Evolutionary conservation across 2,797 vertebrate genomes (phyloP), one percentile per base, ranked within the genome.

Genomic region (Poecilia wingei): DNA sequence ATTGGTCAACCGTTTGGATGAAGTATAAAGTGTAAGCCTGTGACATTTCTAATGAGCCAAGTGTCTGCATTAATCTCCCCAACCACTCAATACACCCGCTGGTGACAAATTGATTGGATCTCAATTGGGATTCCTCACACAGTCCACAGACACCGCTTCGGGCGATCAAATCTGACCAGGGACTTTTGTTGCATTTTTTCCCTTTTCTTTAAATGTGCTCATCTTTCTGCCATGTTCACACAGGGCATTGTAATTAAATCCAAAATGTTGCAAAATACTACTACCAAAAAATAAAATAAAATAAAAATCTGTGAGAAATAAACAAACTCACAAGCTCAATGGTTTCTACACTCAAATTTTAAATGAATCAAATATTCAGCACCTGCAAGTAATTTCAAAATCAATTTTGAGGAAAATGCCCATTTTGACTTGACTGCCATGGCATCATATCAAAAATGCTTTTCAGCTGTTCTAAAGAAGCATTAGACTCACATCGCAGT

Each of bases 31-130:
- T 36, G 49, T 69, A 75, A 82, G 57, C 3, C 28, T 43, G 28
- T 80, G 76, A 76, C 69, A 78, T 83, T 82, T 71, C 45, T 77
- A 80, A 79, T 74, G 73, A 76, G 57, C 49, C 72, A 75, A 57
- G 57, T 61, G 75, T 47, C 66, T 41, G 69, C 77, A 77, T 81
- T 76, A 81, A 79, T 87, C 74, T 75, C 39, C 28, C 31, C 12
- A 0, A 39, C 33, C 39, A 43, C 49, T 87, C 79, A 39, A 78
- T 82, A 78, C 57, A 64, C 39, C 64, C 66, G 36, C 78, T 57
- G 75, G 76, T 53, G 64, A 73, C 70, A 12, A 76, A 78, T 55
- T 80, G 82, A 78, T 73, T 49, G 13, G 53, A 66, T 31, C 45
- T 78, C 73, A 53, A 4, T 59, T 36, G 69, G 47, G 45, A 68